phyloP scores from a whole-genome alignment of 2,888 invertebrate genomes.

The Thymelicus lineola region DNA sequence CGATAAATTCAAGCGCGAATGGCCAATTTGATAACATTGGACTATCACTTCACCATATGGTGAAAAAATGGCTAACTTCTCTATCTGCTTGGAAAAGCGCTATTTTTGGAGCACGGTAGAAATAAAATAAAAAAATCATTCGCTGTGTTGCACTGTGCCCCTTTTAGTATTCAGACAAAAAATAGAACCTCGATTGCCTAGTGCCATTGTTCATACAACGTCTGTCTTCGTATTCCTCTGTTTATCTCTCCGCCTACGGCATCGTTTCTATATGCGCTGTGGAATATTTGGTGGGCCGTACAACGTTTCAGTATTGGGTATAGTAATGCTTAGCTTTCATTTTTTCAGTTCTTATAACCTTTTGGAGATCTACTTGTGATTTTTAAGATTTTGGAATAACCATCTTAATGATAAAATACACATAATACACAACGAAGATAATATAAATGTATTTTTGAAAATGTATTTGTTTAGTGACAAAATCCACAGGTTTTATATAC shows the following conservation, averaged over 20 bases:
- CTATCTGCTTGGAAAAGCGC: background rate
- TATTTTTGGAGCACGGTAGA: constrained; percentile 4
- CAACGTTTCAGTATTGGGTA: no score
- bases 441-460: no score
- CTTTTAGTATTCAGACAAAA: constrained; percentile 18
- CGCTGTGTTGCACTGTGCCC: constrained; percentile 12
- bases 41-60: constrained; percentile 14
- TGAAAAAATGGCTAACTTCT: constrained; percentile 2
- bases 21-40: constrained; percentile 9
- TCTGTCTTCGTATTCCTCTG: constrained; percentile 9
- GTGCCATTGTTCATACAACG: constrained; percentile 9
- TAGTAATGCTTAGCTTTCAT: no score
- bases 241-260: constrained; percentile 7
- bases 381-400: no score
- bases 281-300: no score
- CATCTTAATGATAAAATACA: no score
- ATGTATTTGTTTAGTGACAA: no score
- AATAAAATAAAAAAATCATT: constrained; percentile 16
- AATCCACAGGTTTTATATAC: no score
- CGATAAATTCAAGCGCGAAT: constrained; percentile 7
- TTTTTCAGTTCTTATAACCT: no score
- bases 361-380: no score
- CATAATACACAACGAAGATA: no score
- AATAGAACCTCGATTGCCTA: constrained; percentile 12
- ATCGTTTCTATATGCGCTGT: background rate